A percentile compares a stretch with the other conserved stretches of the same genome.
Conservation (phyloP, 2,113 vertebrate species). For the Megaptera novaeangliae region DNA sequence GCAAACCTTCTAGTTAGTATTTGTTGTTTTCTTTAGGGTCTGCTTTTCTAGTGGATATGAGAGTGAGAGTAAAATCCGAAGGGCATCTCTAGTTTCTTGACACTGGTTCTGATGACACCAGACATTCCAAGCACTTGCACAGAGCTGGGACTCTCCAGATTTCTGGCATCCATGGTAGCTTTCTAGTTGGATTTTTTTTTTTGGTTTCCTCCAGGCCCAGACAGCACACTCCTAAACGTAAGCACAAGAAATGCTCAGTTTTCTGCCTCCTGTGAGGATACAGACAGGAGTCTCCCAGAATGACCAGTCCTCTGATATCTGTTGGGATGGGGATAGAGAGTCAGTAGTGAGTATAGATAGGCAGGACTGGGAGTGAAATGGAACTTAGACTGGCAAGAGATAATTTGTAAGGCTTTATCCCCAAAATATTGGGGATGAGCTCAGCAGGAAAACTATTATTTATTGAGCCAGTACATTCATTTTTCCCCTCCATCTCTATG, state of each 20-base stretch:
- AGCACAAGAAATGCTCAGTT: background rate
- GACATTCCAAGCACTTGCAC: background rate
- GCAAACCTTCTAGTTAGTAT: background rate
- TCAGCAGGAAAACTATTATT: background rate
- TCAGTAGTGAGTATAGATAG: background rate
- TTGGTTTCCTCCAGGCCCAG: background rate
- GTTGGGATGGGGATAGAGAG: background rate
- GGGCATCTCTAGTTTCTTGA: background rate
- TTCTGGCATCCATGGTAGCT: background rate
- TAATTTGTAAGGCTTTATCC: background rate
- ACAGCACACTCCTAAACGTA: background rate
- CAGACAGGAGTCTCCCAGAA: background rate
- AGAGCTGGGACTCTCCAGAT: background rate
- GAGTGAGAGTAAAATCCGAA: background rate
- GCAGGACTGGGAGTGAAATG: background rate
- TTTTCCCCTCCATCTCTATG: background rate
- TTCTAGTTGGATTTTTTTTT: background rate
- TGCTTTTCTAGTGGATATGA: background rate
- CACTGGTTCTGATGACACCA: background rate
- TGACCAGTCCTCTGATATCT: background rate
- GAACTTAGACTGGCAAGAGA: background rate
- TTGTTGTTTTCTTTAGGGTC: background rate
- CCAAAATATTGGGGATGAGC: background rate
- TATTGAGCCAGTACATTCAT: background rate
- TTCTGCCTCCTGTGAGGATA: background rate